A percentile compares a stretch with the other conserved stretches of the same genome.
Evolutionary conservation across 2,113 vertebrate species (phyloP).

Genomic region (Callaeas wilsoni): DNA sequence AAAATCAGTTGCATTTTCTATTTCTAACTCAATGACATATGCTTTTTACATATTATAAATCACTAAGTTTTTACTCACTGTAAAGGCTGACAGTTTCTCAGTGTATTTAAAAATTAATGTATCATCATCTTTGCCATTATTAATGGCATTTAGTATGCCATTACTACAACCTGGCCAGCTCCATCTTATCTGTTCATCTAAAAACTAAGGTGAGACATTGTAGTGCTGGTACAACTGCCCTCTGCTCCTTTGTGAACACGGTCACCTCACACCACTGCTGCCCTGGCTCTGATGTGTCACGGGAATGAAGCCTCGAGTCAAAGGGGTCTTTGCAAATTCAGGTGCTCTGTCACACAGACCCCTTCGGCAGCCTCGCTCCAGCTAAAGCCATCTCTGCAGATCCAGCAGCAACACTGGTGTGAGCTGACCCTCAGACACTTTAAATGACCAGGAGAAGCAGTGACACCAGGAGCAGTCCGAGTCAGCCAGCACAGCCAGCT

Average conservation of each 20-base stretch:
- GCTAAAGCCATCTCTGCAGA: neutral
- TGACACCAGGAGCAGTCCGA: neutral
- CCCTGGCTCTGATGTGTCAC: neutral
- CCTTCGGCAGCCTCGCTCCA: neutral
- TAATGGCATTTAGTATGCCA: neutral
- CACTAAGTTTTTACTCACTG: neutral
- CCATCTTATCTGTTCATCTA: neutral
- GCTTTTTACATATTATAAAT: neutral
- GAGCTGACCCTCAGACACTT: neutral
- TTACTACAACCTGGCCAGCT: neutral
- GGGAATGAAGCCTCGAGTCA: neutral
- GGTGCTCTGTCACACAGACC: neutral
- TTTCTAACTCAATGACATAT: neutral
- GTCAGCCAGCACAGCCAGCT: neutral
- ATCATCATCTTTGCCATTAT: neutral
- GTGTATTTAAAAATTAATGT: neutral
- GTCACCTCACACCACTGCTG: neutral
- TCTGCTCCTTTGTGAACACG: neutral
- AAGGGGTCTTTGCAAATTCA: neutral
- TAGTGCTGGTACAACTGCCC: neutral
- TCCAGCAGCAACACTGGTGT: neutral
- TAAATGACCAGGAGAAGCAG: neutral
- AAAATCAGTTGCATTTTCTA: neutral
- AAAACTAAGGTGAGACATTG: neutral
- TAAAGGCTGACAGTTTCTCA: neutral